Base-by-base conservation (phyloP, 2,113 vertebrate species). In the Glaucomys volans region DNA sequence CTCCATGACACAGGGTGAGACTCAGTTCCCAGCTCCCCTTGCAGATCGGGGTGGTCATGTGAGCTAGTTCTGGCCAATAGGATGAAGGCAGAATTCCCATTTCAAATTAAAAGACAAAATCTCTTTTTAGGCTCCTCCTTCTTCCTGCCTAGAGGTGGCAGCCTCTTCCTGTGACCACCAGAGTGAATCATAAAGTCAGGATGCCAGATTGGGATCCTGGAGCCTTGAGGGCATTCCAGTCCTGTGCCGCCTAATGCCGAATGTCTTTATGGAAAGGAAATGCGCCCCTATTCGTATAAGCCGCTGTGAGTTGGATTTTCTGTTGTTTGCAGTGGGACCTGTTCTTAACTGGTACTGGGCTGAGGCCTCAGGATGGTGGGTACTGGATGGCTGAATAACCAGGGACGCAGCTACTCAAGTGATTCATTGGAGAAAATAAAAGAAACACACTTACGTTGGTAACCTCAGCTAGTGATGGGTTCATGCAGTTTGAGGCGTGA, bases 371-470 rank as follows among this genome's bases (percentile, higher is more conserved):
- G 87, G 77, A 62, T 66, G 62, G 54, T 67, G 74, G 66, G n/a
- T 35, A 40, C 67, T 67, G 35, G 42, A 87, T 17, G 77, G 22
- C 62, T 96, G 87, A 64, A 57, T 95, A 66, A 86, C 24, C 82
- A 88, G 62, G 74, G 24, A 37, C 83, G 62, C 74, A 71, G 64
- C 69, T 80, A 91, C 54, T 93, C 6, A 30, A 75, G 69, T 91
- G 83, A 93, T 86, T 93, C 87, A 95, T 47, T 86, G 79, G 86
- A 66, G 95, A 91, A 90, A 94, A 72, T 24, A 35, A 97, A 92
- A 88, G 87, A 47, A 89, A 91, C 4, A 1, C 32, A 20, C 47
- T 77, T 40, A n/a, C 67, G 62, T 80, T 59, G 91, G 44, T 91
- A 90, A 90, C 52, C 84, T 95, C 76, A 96, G 88, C 28, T 96